Conservation (phyloP, 2,113 vertebrate species). For the Monopterus albus region DNA sequence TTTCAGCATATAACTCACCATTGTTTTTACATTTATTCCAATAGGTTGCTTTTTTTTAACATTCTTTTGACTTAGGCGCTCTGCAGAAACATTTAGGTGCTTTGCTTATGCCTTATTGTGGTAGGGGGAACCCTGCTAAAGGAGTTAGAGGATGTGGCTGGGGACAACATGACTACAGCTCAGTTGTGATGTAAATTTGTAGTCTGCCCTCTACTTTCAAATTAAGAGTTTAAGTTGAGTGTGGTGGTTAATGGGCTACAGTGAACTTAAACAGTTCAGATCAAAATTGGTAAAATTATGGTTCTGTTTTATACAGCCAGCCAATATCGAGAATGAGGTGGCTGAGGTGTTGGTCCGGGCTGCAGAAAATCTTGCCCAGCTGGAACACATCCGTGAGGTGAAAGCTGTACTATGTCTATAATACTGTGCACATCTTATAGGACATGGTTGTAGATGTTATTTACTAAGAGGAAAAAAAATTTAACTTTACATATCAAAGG, state of each 20-base stretch:
- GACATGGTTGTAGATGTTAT: not conserved
- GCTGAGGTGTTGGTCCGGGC: slow-evolving; percentile 68
- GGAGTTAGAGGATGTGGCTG: no score
- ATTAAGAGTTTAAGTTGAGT: no score
- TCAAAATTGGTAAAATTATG: not conserved
- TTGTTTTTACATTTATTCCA: no score
- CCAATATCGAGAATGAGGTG: slow-evolving; percentile 40
- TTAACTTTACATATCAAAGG: not conserved
- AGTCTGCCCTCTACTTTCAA: no score
- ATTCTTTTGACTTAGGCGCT: no score
- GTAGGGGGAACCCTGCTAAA: no score
- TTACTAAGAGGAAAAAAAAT: not conserved
- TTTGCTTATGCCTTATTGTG: no score
- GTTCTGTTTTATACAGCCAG: slow-evolving; percentile 27
- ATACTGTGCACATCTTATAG: not conserved
- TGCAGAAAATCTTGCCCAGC: slow-evolving; percentile 57
- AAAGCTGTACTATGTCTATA: not conserved
- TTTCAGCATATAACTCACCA: no score
- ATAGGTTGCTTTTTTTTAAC: no score
- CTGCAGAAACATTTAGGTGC: no score
- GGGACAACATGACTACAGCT: no score
- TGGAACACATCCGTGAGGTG: slow-evolving; percentile 72
- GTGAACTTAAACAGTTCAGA: not conserved
- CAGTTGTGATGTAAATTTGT: no score
- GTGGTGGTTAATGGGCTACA: not conserved